A percentile compares a stretch with the other conserved stretches of the same genome.
phyloP scores from a whole-genome alignment of 2,113 vertebrate genomes.

The Microtus montanus region DNA sequence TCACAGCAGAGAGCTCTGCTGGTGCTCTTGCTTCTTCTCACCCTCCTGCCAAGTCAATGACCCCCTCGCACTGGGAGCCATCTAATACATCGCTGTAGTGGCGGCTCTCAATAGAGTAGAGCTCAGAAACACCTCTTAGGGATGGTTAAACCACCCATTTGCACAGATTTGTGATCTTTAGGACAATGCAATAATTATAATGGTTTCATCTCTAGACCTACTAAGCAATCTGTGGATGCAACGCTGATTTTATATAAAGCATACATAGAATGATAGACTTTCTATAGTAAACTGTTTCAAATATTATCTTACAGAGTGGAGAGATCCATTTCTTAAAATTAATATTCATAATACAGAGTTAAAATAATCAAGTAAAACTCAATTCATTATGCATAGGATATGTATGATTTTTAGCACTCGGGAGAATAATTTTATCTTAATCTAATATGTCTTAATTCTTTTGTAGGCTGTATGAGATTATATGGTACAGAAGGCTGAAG shows the following conservation, averaged over 20 bases:
- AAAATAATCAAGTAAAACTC: constrained; percentile 43
- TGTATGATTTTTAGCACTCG: neutral
- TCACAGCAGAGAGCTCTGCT: neutral
- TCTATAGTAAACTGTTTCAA: neutral
- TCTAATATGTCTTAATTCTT: neutral
- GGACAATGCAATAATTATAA: neutral
- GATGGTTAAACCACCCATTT: neutral
- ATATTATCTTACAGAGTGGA: constrained; percentile 17
- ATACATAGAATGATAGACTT: neutral
- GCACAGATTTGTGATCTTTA: neutral
- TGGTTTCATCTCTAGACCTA: constrained; percentile 27
- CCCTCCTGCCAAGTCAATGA: neutral
- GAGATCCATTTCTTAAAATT: neutral
- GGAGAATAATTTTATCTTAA: neutral
- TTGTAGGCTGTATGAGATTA: neutral
- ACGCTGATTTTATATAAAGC: constrained; percentile 3
- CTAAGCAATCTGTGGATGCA: neutral
- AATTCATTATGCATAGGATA: neutral
- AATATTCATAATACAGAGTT: constrained; percentile 26
- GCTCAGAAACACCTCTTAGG: constrained; percentile 15
- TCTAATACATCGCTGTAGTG: constrained; percentile 18
- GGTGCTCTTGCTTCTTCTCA: neutral
- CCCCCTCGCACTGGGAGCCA: neutral
- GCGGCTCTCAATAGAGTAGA: neutral
- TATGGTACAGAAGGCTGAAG: neutral